Percentiles rank a stretch among this genome's conserved stretches.
Evolutionary conservation across 2,113 vertebrate species (phyloP).

Genomic region (Xenus cinereus): DNA sequence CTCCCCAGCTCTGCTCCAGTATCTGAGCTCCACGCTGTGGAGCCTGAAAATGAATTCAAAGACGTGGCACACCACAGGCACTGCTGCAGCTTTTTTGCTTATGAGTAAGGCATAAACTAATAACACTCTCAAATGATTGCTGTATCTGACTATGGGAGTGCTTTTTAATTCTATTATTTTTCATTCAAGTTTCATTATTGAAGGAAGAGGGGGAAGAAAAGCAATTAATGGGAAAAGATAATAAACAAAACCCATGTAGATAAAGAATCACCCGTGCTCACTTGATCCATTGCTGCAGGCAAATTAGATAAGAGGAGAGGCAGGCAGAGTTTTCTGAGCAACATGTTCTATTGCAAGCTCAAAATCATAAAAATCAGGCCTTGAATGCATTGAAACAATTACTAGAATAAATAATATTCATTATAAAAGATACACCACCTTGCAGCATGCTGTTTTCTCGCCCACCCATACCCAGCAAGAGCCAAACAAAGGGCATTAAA

Average conservation of each 20-base stretch:
- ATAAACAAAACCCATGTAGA: neutral
- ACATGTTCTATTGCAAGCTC: neutral
- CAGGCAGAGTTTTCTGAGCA: neutral
- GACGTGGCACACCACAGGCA: neutral
- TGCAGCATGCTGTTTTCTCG: neutral
- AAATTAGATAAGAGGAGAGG: neutral
- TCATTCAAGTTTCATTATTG: neutral
- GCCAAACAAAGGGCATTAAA: neutral
- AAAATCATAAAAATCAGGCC: neutral
- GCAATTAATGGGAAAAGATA: slow-evolving; percentile 3
- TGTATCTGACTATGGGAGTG: neutral
- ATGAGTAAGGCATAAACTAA: neutral
- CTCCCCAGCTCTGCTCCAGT: neutral
- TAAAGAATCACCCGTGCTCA: neutral
- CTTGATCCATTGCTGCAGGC: neutral
- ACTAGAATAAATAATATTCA: neutral
- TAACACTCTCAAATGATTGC: neutral
- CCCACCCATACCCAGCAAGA: neutral
- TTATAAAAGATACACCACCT: neutral
- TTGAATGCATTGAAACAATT: neutral
- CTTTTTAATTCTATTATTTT: neutral
- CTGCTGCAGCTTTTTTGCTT: neutral
- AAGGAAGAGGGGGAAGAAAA: neutral
- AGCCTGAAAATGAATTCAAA: neutral
- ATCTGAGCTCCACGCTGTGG: neutral